Percentiles rank a stretch among this genome's conserved stretches.
phyloP scores from a whole-genome alignment of 2,113 vertebrate species.

The Zosterops borbonicus region DNA sequence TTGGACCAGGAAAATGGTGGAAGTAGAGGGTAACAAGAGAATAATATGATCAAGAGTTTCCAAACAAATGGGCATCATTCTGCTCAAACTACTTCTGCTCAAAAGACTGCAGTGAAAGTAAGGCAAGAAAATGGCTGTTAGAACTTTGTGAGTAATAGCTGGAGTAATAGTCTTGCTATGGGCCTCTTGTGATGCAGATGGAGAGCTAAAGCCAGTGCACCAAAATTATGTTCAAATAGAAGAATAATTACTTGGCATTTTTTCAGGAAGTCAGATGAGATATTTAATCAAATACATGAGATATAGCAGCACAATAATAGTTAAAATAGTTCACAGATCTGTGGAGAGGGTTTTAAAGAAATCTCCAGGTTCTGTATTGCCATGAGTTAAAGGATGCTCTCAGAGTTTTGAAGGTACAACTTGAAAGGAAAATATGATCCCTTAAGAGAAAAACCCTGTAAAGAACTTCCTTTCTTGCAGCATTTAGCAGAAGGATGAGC shows the following conservation, averaged over 20 bases:
- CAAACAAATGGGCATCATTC: not conserved
- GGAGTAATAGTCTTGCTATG: not conserved
- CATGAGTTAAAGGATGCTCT: not conserved
- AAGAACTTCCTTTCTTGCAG: not conserved
- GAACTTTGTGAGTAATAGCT: not conserved
- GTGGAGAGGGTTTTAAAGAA: not conserved
- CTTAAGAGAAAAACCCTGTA: not conserved
- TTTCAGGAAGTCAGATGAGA: not conserved
- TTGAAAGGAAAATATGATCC: not conserved
- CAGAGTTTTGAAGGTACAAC: not conserved
- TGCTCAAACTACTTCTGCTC: not conserved
- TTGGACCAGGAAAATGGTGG: not conserved
- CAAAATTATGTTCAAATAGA: not conserved
- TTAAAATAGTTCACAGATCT: not conserved
- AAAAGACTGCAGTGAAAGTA: not conserved
- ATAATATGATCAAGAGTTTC: not conserved
- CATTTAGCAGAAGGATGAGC: not conserved
- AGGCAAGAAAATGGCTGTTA: not conserved
- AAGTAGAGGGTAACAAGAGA: not conserved
- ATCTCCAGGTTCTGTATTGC: not conserved
- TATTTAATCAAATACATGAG: not conserved
- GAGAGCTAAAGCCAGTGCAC: not conserved
- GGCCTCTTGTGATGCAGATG: not conserved
- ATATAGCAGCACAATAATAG: not conserved
- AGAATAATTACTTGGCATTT: not conserved